Conservation (phyloP, 2,888 invertebrate genomes). For the Lobophora halterata region DNA sequence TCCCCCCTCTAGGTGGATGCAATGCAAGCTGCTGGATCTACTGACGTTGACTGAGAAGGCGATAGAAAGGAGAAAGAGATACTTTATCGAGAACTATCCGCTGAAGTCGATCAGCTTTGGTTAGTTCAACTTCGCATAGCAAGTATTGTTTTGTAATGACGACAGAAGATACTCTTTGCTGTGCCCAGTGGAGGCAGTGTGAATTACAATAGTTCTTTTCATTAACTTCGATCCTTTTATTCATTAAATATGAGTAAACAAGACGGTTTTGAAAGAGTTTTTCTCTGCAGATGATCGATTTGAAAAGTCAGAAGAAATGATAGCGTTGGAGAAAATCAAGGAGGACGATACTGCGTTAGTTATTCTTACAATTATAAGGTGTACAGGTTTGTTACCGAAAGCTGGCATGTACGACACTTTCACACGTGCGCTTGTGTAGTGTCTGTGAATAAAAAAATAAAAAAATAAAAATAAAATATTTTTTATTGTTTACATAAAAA, state of each 20-base stretch:
- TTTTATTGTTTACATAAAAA: no score
- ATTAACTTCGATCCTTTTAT: no score
- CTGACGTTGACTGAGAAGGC: slow-evolving; percentile 65
- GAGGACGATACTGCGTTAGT: slow-evolving; percentile 45
- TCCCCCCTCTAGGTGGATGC: slow-evolving; percentile 58
- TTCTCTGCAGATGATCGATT: slow-evolving; percentile 21
- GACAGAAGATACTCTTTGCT: no score
- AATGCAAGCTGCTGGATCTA: slow-evolving; percentile 63
- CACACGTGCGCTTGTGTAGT: no score
- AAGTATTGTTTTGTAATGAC: slow-evolving; percentile 10
- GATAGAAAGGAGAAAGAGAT: slow-evolving; percentile 51
- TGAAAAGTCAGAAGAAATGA: slow-evolving; percentile 25
- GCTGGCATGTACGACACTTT: no score
- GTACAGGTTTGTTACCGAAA: no score
- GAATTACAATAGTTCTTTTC: no score
- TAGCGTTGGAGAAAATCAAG: slow-evolving; percentile 34
- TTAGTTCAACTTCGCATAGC: slow-evolving; percentile 27
- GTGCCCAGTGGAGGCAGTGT: not conserved
- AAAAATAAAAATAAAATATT: no score
- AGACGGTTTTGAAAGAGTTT: not conserved
- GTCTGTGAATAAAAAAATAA: no score
- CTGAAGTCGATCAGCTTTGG: slow-evolving; percentile 48
- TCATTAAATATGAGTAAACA: no score
- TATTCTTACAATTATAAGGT: slow-evolving; percentile 1
- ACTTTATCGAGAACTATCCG: slow-evolving; percentile 44